Percentiles rank a stretch among this genome's conserved stretches.
Conservation (phyloP, 2,888 invertebrate genomes). For the Meandrusa payeni region DNA sequence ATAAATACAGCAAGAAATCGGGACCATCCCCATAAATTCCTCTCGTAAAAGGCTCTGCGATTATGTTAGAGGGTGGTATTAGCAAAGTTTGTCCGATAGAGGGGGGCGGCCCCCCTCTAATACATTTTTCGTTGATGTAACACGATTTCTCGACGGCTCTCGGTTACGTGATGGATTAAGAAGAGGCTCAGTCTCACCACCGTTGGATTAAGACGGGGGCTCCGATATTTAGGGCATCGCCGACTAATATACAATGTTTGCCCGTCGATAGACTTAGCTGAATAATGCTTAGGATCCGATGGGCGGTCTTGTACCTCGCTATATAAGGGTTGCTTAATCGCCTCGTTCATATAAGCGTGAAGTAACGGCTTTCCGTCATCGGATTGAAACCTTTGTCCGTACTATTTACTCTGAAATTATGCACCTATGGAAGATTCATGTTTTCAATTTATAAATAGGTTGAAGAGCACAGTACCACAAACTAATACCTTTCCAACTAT, state of each 20-base stretch:
- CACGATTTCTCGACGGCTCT: slow-evolving; percentile 80
- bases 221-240: slow-evolving; percentile 73
- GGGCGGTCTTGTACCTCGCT: slow-evolving; percentile 19
- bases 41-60: slow-evolving; percentile 80
- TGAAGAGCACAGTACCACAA: too few species aligned
- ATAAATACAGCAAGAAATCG: slow-evolving; percentile 79
- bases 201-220: slow-evolving; percentile 68
- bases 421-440: too few species aligned
- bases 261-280: slow-evolving; percentile 67
- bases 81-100: slow-evolving; percentile 80
- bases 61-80: slow-evolving; percentile 81
- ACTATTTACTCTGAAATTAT: too few species aligned
- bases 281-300: slow-evolving; percentile 40
- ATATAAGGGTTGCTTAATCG: slow-evolving; percentile 22
- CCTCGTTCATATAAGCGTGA: slow-evolving; percentile 24
- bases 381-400: too few species aligned
- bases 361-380: slow-evolving; percentile 16
- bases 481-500: too few species aligned
- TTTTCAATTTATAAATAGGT: too few species aligned
- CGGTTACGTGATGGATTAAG: slow-evolving; percentile 82
- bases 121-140: slow-evolving; percentile 82
- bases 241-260: slow-evolving; percentile 74
- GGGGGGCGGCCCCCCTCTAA: slow-evolving; percentile 64
- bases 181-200: slow-evolving; percentile 69
- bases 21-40: slow-evolving; percentile 79